phyloP scores from a whole-genome alignment of 2,797 vertebrate species.

The Galagoides demidoff region DNA sequence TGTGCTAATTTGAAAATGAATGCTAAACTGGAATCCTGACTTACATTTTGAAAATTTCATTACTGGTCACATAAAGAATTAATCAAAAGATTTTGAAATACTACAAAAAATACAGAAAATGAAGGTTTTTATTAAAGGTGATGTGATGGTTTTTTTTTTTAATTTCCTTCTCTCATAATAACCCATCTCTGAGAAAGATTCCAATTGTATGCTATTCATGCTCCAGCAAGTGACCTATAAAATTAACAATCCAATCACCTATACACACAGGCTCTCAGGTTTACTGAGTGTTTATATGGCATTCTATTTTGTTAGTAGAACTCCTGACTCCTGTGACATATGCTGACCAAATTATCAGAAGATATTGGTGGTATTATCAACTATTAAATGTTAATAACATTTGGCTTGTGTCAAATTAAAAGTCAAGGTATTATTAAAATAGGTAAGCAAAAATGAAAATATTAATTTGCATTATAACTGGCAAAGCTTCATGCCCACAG shows the following conservation, averaged over 20 bases:
- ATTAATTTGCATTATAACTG: background rate
- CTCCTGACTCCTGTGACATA: slow-evolving; percentile 7
- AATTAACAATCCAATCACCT: slow-evolving; percentile 61
- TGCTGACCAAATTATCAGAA: background rate
- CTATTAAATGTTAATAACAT: slow-evolving; percentile 14
- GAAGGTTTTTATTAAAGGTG: slow-evolving; percentile 20
- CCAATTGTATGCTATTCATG: background rate
- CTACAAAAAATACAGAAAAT: slow-evolving; percentile 54
- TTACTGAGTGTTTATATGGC: slow-evolving; percentile 19
- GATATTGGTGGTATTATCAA: background rate
- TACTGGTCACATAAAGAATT: slow-evolving; percentile 53
- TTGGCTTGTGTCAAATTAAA: slow-evolving; percentile 39
- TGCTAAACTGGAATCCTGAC: slow-evolving; percentile 6
- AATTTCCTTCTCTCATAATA: background rate
- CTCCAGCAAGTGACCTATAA: slow-evolving; percentile 50
- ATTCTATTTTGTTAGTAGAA: slow-evolving; percentile 47
- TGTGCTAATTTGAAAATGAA: slow-evolving; percentile 24
- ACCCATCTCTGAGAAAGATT: background rate
- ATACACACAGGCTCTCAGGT: slow-evolving; percentile 3
- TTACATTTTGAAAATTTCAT: slow-evolving; percentile 60
- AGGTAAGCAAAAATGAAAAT: background rate
- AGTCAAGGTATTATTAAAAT: background rate
- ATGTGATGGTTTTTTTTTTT: background rate
- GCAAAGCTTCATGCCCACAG: background rate
- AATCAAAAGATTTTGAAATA: slow-evolving; percentile 64